Percentiles rank a stretch among this genome's conserved stretches.
These are phyloP conservation scores for Spodoptera litura DNA, from an alignment of 1,140 invertebrate species.

Conservation along the genomic window DNA sequence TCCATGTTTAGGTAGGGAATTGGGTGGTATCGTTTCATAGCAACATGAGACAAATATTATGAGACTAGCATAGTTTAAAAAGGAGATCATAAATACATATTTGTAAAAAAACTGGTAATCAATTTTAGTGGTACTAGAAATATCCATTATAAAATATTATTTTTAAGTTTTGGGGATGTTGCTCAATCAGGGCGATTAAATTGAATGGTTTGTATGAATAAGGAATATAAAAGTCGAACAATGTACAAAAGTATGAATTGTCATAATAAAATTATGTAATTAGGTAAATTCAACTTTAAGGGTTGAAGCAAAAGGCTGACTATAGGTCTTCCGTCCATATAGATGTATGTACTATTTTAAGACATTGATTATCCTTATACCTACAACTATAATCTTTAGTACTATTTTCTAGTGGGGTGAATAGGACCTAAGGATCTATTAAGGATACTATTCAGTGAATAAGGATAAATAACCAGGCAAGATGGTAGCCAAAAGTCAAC, in stretches of 20 bases:
- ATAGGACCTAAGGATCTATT: not conserved
- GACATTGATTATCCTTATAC: not conserved
- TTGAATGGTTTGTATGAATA: conserved; percentile 17
- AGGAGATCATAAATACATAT: too few relatives aligned
- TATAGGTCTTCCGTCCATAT: conserved; percentile 70
- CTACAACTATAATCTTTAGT: not conserved
- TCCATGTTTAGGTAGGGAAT: too few relatives aligned
- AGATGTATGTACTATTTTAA: conserved; percentile 38
- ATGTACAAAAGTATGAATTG: conserved; percentile 58
- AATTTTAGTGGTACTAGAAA: too few relatives aligned
- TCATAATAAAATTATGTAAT: conserved; percentile 54
- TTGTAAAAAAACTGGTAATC: too few relatives aligned
- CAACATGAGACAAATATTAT: too few relatives aligned
- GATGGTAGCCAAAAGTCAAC: too few relatives aligned
- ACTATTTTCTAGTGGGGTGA: conserved; percentile 4
- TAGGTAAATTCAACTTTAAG: conserved; percentile 36
- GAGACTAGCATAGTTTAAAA: too few relatives aligned
- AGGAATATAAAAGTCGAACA: conserved; percentile 35
- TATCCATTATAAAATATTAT: not conserved
- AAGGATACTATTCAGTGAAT: too few relatives aligned
- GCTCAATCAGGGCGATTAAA: conserved; percentile 11
- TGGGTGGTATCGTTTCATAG: too few relatives aligned
- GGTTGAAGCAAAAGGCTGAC: conserved; percentile 64
- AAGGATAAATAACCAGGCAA: too few relatives aligned
- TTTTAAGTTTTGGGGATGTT: not conserved